Percentiles rank a stretch among this genome's conserved stretches.
Conservation (phyloP, 30 jellyfish, hydroid and myxozoan genomes). For the Sanderia malayensis region DNA sequence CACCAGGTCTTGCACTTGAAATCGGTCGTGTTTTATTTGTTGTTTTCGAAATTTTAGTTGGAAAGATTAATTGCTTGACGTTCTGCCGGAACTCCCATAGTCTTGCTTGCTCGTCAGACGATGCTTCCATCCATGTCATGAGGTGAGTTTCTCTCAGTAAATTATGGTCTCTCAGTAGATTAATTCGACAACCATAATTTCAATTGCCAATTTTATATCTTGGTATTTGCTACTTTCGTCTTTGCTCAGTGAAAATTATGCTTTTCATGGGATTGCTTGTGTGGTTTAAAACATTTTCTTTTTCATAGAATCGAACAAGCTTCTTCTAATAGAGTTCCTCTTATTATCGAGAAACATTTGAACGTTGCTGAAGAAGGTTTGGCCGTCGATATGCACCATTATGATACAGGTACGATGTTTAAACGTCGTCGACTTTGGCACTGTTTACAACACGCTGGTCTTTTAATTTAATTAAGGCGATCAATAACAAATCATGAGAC, state of each 20-base stretch:
- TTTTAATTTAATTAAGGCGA: no score
- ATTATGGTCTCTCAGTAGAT: no score
- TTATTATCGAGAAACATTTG: conserved; percentile 69
- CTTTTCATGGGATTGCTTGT: no score
- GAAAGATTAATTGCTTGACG: conserved; percentile 90
- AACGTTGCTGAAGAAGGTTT: conserved; percentile 87
- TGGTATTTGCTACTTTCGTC: no score
- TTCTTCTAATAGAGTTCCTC: conserved; percentile 59
- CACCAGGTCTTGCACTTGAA: not conserved
- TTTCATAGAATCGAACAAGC: conserved; percentile 53
- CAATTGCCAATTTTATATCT: no score
- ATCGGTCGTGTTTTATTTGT: no score
- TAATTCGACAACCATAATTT: no score
- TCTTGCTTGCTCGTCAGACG: conserved; percentile 95
- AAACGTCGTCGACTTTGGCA: not conserved
- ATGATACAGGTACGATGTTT: conserved; percentile 73
- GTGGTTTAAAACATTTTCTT: no score
- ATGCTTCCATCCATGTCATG: conserved; percentile 91
- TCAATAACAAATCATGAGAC: no score
- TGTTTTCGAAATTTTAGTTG: no score
- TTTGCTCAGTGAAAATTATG: no score
- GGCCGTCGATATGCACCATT: conserved; percentile 92
- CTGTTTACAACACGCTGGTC: no score
- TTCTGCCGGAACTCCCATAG: conserved; percentile 89
- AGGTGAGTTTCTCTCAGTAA: conserved; percentile 57